Conservation (phyloP, 2,888 invertebrate species). For the Leptopterna dolabrata region DNA sequence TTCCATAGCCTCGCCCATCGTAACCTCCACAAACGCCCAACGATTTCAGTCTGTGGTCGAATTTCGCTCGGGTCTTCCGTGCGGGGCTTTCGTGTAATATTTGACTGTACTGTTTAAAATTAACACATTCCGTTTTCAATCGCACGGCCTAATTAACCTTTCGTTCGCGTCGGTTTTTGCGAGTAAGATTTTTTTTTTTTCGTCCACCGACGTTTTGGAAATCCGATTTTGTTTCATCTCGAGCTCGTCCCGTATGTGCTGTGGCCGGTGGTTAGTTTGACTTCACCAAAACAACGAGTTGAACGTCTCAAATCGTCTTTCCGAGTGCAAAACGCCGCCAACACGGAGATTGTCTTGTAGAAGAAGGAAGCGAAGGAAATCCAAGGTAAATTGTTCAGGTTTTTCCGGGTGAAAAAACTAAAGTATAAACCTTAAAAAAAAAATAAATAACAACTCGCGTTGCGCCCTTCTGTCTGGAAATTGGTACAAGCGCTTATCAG, state of each 20-base stretch:
- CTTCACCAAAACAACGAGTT: not conserved
- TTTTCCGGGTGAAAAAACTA: too few species aligned
- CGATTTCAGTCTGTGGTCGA: not conserved
- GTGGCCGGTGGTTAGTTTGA: not conserved
- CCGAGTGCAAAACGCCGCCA: conserved; percentile 1
- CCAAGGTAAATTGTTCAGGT: conserved; percentile 1
- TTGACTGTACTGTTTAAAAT: not conserved
- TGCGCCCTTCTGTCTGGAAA: not conserved
- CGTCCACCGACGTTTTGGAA: too few species aligned
- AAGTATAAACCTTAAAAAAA: too few species aligned
- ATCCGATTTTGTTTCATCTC: too few species aligned
- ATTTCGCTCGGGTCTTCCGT: not conserved
- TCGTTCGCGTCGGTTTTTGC: too few species aligned
- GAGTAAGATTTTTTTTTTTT: too few species aligned
- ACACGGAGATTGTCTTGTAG: not conserved
- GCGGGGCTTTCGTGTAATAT: not conserved
- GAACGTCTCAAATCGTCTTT: not conserved
- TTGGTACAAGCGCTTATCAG: not conserved
- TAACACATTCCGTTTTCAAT: not conserved
- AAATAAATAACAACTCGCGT: not conserved
- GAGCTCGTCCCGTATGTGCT: not conserved
- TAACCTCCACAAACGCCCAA: not conserved
- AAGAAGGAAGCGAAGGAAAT: conserved; percentile 20
- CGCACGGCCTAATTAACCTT: not conserved
- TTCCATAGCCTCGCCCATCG: not conserved